A percentile compares a stretch with the other conserved stretches of the same genome.
Conservation (phyloP, 2,113 vertebrate genomes). For the Rynchops niger region DNA sequence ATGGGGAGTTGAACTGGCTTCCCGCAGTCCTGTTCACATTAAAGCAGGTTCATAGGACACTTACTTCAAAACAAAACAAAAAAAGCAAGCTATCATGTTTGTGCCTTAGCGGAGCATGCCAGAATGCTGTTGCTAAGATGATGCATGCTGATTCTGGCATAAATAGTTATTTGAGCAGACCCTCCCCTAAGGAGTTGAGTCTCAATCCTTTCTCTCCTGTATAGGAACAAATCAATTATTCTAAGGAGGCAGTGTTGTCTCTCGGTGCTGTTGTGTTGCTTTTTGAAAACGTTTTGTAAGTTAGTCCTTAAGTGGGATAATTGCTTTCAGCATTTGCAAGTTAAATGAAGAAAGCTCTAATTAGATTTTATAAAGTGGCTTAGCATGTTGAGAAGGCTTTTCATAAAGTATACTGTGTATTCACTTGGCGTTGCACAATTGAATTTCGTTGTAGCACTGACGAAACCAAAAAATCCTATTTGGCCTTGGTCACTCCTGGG, state of each 20-base stretch:
- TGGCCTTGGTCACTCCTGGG: neutral
- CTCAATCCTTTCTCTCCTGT: neutral
- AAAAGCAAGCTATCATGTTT: conserved; percentile 17
- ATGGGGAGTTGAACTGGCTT: neutral
- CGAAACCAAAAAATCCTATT: conserved; percentile 48
- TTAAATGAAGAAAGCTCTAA: conserved; percentile 71
- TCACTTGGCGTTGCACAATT: conserved; percentile 40
- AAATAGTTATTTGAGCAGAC: conserved; percentile 20
- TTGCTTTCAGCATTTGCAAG: conserved; percentile 69
- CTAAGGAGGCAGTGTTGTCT: conserved; percentile 44
- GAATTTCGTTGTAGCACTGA: conserved; percentile 22
- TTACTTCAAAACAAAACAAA: neutral
- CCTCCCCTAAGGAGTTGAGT: conserved; percentile 20
- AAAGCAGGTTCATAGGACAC: neutral
- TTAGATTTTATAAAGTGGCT: conserved; percentile 70
- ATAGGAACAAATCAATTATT: conserved; percentile 60
- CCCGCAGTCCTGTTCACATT: neutral
- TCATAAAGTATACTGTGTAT: conserved; percentile 60
- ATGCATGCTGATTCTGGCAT: conserved; percentile 16
- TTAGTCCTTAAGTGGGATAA: conserved; percentile 66
- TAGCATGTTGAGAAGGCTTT: conserved; percentile 65
- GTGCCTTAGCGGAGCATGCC: neutral
- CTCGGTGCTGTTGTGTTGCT: conserved; percentile 24
- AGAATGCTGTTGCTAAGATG: conserved; percentile 40
- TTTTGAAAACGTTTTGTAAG: conserved; percentile 68